Percentiles rank a stretch among this genome's conserved stretches.
These are phyloP conservation scores for Crotalus horridus DNA, from an alignment of 2,113 vertebrate species.

Conservation along the genomic window DNA sequence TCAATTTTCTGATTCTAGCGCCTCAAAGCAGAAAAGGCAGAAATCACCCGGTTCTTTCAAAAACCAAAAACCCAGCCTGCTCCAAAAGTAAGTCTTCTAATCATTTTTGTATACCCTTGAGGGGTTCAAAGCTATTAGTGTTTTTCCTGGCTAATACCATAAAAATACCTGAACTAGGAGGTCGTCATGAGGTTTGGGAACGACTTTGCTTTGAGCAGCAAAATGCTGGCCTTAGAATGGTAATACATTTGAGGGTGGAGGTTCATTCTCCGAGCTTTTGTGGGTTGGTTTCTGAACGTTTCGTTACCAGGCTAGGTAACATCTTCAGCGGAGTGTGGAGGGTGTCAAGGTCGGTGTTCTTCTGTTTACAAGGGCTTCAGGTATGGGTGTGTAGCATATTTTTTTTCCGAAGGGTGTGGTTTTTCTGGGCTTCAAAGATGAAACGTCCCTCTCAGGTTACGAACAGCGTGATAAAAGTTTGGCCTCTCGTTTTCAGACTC, in stretches of 20 bases:
- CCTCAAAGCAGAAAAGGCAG: constrained; percentile 90
- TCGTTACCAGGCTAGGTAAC: too few relatives aligned
- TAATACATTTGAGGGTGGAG: too few relatives aligned
- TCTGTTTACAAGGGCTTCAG: too few relatives aligned
- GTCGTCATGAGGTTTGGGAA: not conserved
- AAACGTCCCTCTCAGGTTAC: too few relatives aligned
- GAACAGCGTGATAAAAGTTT: not conserved
- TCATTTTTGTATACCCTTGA: not conserved
- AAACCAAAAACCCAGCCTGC: constrained; percentile 88
- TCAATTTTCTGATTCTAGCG: constrained; percentile 70
- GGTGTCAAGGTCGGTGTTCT: too few relatives aligned
- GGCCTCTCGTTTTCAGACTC: constrained; percentile 70
- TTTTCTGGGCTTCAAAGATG: too few relatives aligned
- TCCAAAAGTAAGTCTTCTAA: constrained; percentile 81
- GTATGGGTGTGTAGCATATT: too few relatives aligned
- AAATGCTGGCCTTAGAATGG: not conserved
- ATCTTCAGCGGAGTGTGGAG: too few relatives aligned
- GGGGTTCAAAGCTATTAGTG: not conserved
- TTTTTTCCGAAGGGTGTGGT: too few relatives aligned
- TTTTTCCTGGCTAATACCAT: not conserved
- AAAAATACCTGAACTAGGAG: not conserved
- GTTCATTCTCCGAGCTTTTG: too few relatives aligned
- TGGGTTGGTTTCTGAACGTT: too few relatives aligned
- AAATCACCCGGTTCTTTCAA: constrained; percentile 94
- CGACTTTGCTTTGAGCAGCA: not conserved